Base-by-base conservation (phyloP, 2,888 invertebrate species). In the Acholoe squamosa region DNA sequence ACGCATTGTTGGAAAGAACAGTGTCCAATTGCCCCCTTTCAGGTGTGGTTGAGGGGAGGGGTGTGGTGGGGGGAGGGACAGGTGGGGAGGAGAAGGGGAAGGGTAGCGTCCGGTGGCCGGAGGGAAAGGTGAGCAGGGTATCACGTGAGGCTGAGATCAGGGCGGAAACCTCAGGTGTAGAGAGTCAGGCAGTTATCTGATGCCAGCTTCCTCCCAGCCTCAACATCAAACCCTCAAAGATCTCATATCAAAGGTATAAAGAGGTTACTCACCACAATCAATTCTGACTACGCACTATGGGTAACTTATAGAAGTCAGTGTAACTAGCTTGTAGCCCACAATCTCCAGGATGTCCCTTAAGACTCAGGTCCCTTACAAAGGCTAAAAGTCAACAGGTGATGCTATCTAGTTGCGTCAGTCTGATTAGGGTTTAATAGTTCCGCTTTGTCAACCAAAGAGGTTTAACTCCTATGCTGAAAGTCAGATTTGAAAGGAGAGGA, bases 391-490 rank as follows among this genome's bases (percentile, higher is more conserved):
- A 77, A 77, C 77, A 77, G 77, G 77, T 77, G 77, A 77, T 77
- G 77, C 33, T 77, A 77, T 77, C 77, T 7, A 10, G 12, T 77
- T 77, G 77, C 77, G 77, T 25, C 77, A 77, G 77, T 77, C 77
- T 77, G 77, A 77, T 77, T 77, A 77, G 33, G 33, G 77, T 33
- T 77, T 12, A 77, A 77, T 33, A 77, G 77, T 7, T 77, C 12
- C 10, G 33, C 33, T 31, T 77, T 31, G 77, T 77, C 31, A 7
- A 7, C 77, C 22, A 33, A 77, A 33, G 77, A 31, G 77, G 77
- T 77, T 77, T 77, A 31, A 77, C 71, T n/a, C 7, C 16, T 25
- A 10, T 25, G 25, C 14, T 1, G 7, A 77, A 33, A 77, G 33
- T 28, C 77, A 77, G 77, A 14, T 25, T 77, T 7, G 31, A n/a